A percentile compares a stretch with the other conserved stretches of the same genome.
Evolutionary conservation across 2,797 vertebrate genomes (phyloP).

Genomic region (Rhinella marina): DNA sequence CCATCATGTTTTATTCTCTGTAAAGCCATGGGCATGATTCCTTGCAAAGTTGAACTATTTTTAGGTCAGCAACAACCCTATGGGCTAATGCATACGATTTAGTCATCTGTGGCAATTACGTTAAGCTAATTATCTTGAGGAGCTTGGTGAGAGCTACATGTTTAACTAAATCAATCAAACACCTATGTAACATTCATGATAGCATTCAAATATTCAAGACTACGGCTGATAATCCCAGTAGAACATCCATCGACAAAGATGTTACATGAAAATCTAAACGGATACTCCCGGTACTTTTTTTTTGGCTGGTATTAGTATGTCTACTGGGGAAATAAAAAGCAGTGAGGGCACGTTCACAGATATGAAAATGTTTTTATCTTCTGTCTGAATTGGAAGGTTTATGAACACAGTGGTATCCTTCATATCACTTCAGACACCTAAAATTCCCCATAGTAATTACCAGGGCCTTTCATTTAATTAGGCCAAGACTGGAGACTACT

Average conservation of each 20-base stretch:
- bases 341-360: background rate
- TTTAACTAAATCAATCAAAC: constrained; percentile 29
- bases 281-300: background rate
- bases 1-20: constrained; percentile 17
- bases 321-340: constrained; percentile 3
- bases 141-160: background rate
- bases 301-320: constrained; percentile 3
- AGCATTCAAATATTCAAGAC: constrained; percentile 36
- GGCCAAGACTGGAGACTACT: background rate
- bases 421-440: background rate
- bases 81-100: constrained; percentile 12
- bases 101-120: constrained; percentile 1
- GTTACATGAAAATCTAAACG: background rate
- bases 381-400: background rate
- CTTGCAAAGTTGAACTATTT: constrained; percentile 9
- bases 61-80: background rate
- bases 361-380: constrained; percentile 5
- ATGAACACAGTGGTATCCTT: background rate
- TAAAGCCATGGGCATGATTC: background rate
- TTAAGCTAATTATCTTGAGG: background rate
- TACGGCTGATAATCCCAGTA: background rate
- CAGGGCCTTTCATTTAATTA: constrained; percentile 31
- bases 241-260: constrained; percentile 2
- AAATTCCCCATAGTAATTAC: background rate
- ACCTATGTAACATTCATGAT: constrained; percentile 39